Base-by-base conservation (phyloP, 2,888 invertebrate species). In the Diploptera punctata region DNA sequence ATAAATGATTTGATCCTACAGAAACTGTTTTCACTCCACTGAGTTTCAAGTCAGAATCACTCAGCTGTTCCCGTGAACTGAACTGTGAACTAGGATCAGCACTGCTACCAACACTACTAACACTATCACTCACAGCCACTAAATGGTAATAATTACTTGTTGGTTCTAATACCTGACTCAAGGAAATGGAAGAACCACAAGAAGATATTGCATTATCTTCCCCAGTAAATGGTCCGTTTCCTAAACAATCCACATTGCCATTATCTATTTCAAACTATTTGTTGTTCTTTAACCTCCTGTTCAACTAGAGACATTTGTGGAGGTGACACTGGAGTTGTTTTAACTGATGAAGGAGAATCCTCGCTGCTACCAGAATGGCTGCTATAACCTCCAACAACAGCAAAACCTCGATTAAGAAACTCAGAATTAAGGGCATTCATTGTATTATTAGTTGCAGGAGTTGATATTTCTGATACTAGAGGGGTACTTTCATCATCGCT, bases 401-500 rank as follows among this genome's bases (percentile, higher is more conserved):
- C 47, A 68, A 72, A 73, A 9, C 74, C 75, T 18, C 71, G 49
- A 33, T 74, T 72, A 4, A 71, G 24, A 33, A 72, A 72, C 7
- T 65, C 57, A 38, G 49, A 19, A 3, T 67, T 18, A 9, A 19
- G 19, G 9, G 43, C 26, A 61, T 26, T 61, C n/a, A 57, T 24
- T 9, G 49, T 44, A 19, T 24, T 19, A 26, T 19, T 33, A 16
- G 67, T 67, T 19, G 80, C 79, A 1, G 83, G 83, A 0, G 83
- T 83, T 4, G 83, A 81, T 70, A 82, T 77, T 74, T 84, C 84
- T 9, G 86, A 85, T 7, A 91, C 89, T 73, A 91, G 84, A 71
- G 90, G 90, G 1, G 91, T 90, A 77, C 88, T 88, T 79, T 92
- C 92, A 80, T 91, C 91, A 79, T 90, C 90, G 80, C 87, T 86